phyloP scores from a whole-genome alignment of 2,888 invertebrate species.

The Nematopogon swammerdamellus region DNA sequence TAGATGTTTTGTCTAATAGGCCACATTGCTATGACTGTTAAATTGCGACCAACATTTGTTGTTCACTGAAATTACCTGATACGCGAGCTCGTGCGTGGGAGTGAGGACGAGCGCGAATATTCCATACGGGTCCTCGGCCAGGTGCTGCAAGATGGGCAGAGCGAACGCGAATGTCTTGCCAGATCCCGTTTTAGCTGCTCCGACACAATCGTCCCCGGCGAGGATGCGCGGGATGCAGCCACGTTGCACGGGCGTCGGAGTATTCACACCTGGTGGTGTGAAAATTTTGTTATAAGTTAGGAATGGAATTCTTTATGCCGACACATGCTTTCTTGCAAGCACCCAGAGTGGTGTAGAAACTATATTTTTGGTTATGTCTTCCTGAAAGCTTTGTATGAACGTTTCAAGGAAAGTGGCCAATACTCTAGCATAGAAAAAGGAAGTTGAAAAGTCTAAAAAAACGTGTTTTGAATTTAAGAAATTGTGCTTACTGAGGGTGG shows the following conservation, averaged over 20 bases:
- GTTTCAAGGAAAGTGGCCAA: too few relatives aligned
- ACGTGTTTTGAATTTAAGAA: too few relatives aligned
- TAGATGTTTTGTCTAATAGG: too few relatives aligned
- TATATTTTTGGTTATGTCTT: too few relatives aligned
- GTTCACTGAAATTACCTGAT: slow-evolving; percentile 73
- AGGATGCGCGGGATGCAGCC: slow-evolving; percentile 79
- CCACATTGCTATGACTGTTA: too few relatives aligned
- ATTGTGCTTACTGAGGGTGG: slow-evolving; percentile 66
- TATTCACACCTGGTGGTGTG: slow-evolving; percentile 61
- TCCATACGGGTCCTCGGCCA: slow-evolving; percentile 93
- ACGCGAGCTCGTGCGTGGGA: slow-evolving; percentile 90
- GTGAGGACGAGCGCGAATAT: slow-evolving; percentile 93
- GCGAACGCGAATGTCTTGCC: slow-evolving; percentile 99
- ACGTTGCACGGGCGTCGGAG: slow-evolving; percentile 78
- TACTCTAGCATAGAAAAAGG: too few relatives aligned
- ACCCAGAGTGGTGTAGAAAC: too few relatives aligned
- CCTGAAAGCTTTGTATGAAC: too few relatives aligned
- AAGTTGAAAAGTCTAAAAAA: too few relatives aligned
- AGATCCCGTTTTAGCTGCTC: slow-evolving; percentile 96
- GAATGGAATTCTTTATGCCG: too few relatives aligned
- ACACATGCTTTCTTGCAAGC: too few relatives aligned
- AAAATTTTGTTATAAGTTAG: neutral
- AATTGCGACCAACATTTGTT: too few relatives aligned
- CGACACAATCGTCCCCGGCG: slow-evolving; percentile 83
- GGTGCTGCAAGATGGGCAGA: slow-evolving; percentile 84